Evolutionary conservation across 2,797 vertebrate genomes (phyloP), one percentile per base, ranked within the genome.

Genomic region (Halcyon leucocephala): DNA sequence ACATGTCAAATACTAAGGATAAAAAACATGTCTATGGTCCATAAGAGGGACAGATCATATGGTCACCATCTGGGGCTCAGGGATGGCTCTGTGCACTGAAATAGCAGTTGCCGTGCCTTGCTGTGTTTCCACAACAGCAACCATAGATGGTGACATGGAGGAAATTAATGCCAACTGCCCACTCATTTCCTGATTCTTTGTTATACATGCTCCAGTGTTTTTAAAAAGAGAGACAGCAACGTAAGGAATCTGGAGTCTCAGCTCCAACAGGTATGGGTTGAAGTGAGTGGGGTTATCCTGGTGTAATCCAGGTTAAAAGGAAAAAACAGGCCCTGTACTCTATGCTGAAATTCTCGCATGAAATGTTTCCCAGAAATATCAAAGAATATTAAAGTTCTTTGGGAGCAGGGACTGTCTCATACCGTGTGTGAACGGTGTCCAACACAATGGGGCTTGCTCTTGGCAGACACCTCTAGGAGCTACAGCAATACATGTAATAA

Each of bases 391-490:
- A 74, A 92, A 93, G 95, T 76, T 88, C 82, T 93, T 48, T 94
- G 70, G 96, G 93, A 95, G 86, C 90, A 91, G 90, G 87, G 94
- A 95, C 95, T 96, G 93, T 93, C 94, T 97, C 94, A 72, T 67
- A 7, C 77, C 42, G 82, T 95, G 86, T 94, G 91, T 96, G 95
- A 96, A 95, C 70, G 0, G 87, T 93, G 91, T 84, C 95, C 96
- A 95, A 92, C 94, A 89, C 93, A 93, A 67, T 64, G 94, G 93
- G 87, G 96, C 77, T 94, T 70, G 85, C 94, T 97, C 70, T 95
- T 96, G 94, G 96, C 96, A 96, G 89, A 88, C 93, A 82, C 55
- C 96, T 96, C 58, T 60, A 73, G 85, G 94, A 96, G 89, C 82
- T 91, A 22, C 54, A 52, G 85, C 94, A 95, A 67, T 95, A 70